Evolutionary conservation across 2,113 vertebrate genomes (phyloP), one percentile per base, ranked within the genome.

Genomic region (Cololabis saira): DNA sequence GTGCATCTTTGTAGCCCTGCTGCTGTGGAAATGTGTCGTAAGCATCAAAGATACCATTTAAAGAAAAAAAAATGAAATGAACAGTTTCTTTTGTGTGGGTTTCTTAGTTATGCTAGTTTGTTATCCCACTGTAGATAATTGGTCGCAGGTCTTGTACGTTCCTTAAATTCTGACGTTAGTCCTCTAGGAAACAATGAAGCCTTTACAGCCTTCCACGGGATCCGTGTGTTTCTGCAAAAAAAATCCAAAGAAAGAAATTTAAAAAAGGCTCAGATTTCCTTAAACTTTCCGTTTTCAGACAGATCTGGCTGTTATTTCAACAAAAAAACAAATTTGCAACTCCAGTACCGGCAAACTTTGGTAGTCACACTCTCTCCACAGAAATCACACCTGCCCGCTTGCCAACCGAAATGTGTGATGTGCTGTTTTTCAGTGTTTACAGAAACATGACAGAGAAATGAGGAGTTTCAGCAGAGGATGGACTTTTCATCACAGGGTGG

Each of bases 371-470:
- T 67, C 64, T 72, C 78, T 57, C 71, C 72, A 71, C 78, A 84
- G 73, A 81, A 81, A 53, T 90, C 85, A 76, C 89, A 89, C 85
- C 58, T 1, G 43, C 22, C 33, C 54, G 67, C 53, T 72, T 85
- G 80, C 80, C 82, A 82, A 57, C 60, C 63, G 69, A 77, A 71
- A 67, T 70, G 72, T 73, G 76, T 53, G 61, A 48, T 56, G 75
- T 48, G 30, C 66, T 49, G 56, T 55, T 74, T 59, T 64, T 74
- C 69, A 53, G 55, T 61, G 74, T 74, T 80, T 74, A 82, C 54
- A 73, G 69, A 76, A 82, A 80, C 80, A 27, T 27, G 22, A 45
- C 75, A 30, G 73, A 72, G 61, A 54, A 53, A 64, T 41, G 65
- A 59, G 15, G 54, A 33, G 59, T 50, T 18, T 70, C 33, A 58